These are phyloP conservation scores for Scalopus aquaticus DNA, from an alignment of 2,113 vertebrate species.

Conservation along the genomic window DNA sequence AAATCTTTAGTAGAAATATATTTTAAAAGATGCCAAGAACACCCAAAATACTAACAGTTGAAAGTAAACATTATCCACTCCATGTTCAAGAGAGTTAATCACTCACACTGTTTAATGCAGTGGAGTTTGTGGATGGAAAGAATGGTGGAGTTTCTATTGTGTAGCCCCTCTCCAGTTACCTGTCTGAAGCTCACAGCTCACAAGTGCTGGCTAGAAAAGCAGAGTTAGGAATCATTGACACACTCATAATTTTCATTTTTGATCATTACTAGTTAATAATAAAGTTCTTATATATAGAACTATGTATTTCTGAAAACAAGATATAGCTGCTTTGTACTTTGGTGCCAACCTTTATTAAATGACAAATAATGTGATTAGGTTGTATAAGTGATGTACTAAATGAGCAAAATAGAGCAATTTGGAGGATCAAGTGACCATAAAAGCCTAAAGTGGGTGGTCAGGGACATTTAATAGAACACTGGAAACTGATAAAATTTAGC, in stretches of 20 bases:
- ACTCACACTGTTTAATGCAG: not conserved
- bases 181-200: not conserved
- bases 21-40: not conserved
- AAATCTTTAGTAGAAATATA: not conserved
- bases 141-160: not conserved
- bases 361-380: not conserved
- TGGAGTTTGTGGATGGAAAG: not conserved
- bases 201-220: not conserved
- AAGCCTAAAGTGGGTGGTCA: not conserved
- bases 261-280: not conserved
- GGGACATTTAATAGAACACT: not conserved
- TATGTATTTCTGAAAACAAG: not conserved
- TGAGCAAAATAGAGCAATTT: not conserved
- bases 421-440: not conserved
- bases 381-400: not conserved
- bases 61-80: not conserved
- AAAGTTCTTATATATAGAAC: not conserved
- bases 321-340: too few species aligned
- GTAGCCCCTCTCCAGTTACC: not conserved
- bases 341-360: constrained; percentile 41
- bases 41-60: not conserved
- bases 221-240: not conserved
- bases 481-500: not conserved
- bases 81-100: not conserved
- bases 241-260: not conserved